These are phyloP conservation scores for Struthio camelus DNA, from an alignment of 2,113 vertebrate genomes.

Conservation along the genomic window DNA sequence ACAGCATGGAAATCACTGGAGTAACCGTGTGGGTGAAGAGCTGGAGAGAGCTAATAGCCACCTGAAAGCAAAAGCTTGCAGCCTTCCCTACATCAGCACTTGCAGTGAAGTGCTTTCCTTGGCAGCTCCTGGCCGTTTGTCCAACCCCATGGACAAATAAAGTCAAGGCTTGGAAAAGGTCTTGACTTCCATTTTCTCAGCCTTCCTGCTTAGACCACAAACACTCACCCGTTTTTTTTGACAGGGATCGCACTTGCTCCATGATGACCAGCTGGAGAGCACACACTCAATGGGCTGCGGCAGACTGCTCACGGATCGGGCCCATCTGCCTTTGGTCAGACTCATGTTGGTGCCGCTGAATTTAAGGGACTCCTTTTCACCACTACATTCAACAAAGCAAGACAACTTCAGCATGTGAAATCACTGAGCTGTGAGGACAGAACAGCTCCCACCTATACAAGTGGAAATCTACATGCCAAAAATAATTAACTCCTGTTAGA, in stretches of 20 bases:
- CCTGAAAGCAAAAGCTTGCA: not conserved
- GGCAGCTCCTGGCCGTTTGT: accelerated
- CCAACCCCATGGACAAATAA: not conserved
- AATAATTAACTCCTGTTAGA: not conserved
- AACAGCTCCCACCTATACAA: not conserved
- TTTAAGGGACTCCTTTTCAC: not conserved
- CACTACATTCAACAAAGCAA: conserved; percentile 9
- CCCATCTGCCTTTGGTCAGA: not conserved
- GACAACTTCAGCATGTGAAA: not conserved
- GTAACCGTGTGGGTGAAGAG: not conserved
- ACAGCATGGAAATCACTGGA: not conserved
- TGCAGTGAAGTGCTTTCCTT: not conserved
- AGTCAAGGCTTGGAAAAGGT: not conserved
- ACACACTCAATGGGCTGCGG: conserved; percentile 80
- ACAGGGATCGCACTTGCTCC: conserved; percentile 89
- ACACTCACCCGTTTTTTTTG: conserved; percentile 87
- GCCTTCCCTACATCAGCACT: not conserved
- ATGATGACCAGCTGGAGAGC: conserved; percentile 86
- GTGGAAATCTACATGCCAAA: not conserved
- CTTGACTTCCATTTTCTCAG: not conserved
- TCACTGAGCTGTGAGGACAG: not conserved
- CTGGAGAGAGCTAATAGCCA: not conserved
- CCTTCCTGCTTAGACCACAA: not conserved
- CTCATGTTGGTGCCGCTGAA: not conserved
- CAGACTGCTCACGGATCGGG: not conserved